A percentile compares a stretch with the other conserved stretches of the same genome.
phyloP scores from a whole-genome alignment of 2,888 invertebrate genomes.

The Tipula vernalis region DNA sequence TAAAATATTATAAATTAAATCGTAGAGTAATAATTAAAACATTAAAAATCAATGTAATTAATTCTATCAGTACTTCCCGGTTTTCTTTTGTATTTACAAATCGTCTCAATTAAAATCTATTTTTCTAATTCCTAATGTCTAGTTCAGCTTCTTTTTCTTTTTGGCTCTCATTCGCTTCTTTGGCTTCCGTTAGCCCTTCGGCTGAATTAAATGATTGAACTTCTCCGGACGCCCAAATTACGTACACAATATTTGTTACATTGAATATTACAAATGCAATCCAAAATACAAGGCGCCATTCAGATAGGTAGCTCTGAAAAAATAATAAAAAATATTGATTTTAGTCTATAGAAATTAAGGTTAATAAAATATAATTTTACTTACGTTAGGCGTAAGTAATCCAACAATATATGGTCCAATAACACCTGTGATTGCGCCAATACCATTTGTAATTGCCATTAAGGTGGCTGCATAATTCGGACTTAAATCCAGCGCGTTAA shows the following conservation, averaged over 20 bases:
- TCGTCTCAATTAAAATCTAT: background rate
- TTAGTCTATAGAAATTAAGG: background rate
- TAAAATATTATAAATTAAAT: background rate
- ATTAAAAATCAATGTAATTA: background rate
- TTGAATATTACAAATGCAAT: conserved; percentile 56
- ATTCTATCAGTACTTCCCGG: background rate
- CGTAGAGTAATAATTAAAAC: background rate
- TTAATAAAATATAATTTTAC: background rate
- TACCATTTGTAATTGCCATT: conserved; percentile 58
- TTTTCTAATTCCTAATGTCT: background rate
- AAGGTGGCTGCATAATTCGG: conserved; percentile 53
- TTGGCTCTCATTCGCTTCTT: background rate
- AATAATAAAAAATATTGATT: background rate
- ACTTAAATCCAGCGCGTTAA: conserved; percentile 53
- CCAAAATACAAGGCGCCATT: conserved; percentile 75
- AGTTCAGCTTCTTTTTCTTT: background rate
- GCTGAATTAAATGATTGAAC: conserved; percentile 35
- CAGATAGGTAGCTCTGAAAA: conserved; percentile 42
- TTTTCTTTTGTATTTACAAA: background rate
- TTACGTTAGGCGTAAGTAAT: conserved; percentile 47
- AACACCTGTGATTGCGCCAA: conserved; percentile 59
- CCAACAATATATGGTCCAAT: conserved; percentile 56
- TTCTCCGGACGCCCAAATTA: conserved; percentile 60
- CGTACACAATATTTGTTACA: conserved; percentile 52
- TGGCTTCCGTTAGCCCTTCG: background rate